phyloP scores from a whole-genome alignment of 2,888 invertebrate genomes.

The Trachelus tabidus region DNA sequence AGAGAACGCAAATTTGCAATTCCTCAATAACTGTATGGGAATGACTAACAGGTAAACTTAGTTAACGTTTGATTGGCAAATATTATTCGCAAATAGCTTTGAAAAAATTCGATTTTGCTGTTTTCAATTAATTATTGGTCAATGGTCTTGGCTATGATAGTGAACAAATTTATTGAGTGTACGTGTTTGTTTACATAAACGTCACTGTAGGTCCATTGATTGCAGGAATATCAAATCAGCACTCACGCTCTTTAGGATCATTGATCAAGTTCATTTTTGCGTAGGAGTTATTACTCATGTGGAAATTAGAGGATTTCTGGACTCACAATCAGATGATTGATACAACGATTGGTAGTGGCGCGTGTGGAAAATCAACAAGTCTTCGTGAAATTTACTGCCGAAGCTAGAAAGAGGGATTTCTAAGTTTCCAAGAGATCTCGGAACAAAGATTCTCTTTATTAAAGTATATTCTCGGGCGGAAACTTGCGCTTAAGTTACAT shows the following conservation, averaged over 20 bases:
- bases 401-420: too few relatives aligned
- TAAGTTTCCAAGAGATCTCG: background rate
- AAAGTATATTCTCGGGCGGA: background rate
- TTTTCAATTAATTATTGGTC: too few relatives aligned
- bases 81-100: too few relatives aligned
- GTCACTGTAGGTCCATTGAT: background rate
- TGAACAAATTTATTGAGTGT: too few relatives aligned
- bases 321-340: background rate
- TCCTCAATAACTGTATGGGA: background rate
- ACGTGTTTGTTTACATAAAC: too few relatives aligned
- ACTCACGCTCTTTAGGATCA: background rate
- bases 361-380: too few relatives aligned
- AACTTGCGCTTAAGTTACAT: background rate
- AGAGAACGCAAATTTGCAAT: too few relatives aligned
- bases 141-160: too few relatives aligned
- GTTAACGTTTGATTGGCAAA: too few relatives aligned
- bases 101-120: too few relatives aligned
- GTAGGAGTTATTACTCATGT: background rate
- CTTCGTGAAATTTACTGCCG: too few relatives aligned
- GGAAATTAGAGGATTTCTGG: background rate
- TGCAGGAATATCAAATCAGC: background rate
- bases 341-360: background rate
- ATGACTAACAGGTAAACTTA: background rate
- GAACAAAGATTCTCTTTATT: background rate
- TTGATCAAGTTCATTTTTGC: background rate